phyloP scores from a whole-genome alignment of 1,140 invertebrate genomes.

The Brachionus paranguensis region DNA sequence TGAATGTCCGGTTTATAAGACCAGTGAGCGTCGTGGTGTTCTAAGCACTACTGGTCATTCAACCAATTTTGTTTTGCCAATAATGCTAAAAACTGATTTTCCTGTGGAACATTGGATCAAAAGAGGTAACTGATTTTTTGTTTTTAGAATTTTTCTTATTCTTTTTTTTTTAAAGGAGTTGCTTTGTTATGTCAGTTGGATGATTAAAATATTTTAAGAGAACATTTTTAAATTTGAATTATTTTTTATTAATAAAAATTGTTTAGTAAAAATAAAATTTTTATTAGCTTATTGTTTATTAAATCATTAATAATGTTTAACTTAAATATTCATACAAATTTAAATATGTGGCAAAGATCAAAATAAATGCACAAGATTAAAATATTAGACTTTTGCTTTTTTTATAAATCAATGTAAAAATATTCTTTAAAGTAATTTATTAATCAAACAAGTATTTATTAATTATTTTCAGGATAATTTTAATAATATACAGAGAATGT shows the following conservation, averaged over 20 bases:
- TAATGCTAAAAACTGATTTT: conserved; percentile 51
- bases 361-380: too few relatives aligned
- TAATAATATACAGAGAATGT: too few relatives aligned
- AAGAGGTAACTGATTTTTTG: conserved; percentile 44
- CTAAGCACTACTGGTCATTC: conserved; percentile 56
- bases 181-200: conserved; percentile 41
- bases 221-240: background rate
- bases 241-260: background rate
- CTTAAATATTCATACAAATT: too few relatives aligned
- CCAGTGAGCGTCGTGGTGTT: conserved; percentile 64
- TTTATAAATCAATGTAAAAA: too few relatives aligned
- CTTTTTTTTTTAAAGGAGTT: background rate
- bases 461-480: too few relatives aligned
- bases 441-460: too few relatives aligned
- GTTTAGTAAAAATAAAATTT: background rate
- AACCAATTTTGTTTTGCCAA: conserved; percentile 55
- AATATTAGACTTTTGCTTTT: too few relatives aligned
- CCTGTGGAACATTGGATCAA: conserved; percentile 53
- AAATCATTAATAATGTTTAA: background rate
- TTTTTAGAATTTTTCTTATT: background rate
- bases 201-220: conserved; percentile 32
- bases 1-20: conserved; percentile 79
- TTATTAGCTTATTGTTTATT: background rate
- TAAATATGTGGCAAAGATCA: too few relatives aligned
- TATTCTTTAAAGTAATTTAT: too few relatives aligned